phyloP scores from a whole-genome alignment of 2,113 vertebrate genomes.

The Mesitornis unicolor region DNA sequence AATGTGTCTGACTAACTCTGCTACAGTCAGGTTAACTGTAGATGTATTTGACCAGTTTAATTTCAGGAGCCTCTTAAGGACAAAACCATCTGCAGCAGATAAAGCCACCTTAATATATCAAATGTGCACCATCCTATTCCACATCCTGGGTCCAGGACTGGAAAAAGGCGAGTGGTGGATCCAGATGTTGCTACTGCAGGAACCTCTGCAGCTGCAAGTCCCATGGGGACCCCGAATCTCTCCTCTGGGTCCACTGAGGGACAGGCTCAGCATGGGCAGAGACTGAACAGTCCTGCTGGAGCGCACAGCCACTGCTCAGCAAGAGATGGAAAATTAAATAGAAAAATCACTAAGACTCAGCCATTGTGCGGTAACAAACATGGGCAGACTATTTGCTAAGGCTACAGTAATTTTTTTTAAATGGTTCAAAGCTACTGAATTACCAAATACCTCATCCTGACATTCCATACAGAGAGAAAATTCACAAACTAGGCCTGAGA shows the following conservation, averaged over 20 bases:
- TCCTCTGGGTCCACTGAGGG: not conserved
- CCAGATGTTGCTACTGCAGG: not conserved
- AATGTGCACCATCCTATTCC: not conserved
- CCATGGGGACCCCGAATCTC: not conserved
- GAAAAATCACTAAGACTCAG: not conserved
- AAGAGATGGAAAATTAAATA: not conserved
- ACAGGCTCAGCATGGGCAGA: not conserved
- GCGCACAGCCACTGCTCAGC: not conserved
- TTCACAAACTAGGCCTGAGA: not conserved
- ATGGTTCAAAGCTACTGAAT: not conserved
- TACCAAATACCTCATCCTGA: not conserved
- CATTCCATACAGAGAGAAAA: not conserved
- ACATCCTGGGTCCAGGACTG: not conserved
- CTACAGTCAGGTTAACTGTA: accelerated
- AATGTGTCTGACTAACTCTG: not conserved
- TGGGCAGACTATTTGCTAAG: not conserved
- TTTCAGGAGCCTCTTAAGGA: not conserved
- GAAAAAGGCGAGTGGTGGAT: not conserved
- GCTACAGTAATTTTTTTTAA: not conserved
- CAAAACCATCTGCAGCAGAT: not conserved
- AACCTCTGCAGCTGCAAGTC: not conserved
- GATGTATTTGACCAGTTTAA: accelerated
- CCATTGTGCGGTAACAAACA: not conserved
- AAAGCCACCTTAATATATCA: not conserved
- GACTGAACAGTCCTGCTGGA: not conserved